phyloP scores from a whole-genome alignment of 2,888 invertebrate genomes.

The Melieria picta region DNA sequence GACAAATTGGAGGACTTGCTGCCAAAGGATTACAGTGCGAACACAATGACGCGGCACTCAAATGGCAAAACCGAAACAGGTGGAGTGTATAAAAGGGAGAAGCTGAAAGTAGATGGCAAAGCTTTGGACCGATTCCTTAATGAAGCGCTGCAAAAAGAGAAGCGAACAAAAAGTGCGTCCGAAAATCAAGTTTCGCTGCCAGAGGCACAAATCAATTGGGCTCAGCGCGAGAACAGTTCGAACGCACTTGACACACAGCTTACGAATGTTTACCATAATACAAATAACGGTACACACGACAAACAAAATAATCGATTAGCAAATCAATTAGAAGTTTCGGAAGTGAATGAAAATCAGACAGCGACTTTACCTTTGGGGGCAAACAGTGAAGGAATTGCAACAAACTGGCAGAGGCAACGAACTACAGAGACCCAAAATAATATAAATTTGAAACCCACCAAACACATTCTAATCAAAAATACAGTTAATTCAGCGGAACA shows the following conservation, averaged over 20 bases:
- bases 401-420: background rate
- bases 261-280: background rate
- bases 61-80: background rate
- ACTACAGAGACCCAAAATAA: background rate
- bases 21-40: background rate
- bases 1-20: background rate
- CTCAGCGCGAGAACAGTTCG: too few species aligned
- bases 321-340: background rate
- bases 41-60: background rate
- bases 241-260: too few species aligned
- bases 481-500: background rate
- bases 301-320: background rate
- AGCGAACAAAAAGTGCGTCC: too few species aligned
- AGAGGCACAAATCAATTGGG: too few species aligned
- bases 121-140: too few species aligned
- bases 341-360: background rate
- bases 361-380: background rate
- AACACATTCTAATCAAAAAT: background rate
- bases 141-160: too few species aligned
- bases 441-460: slow-evolving; percentile 18
- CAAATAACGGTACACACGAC: background rate
- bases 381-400: background rate
- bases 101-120: too few species aligned
- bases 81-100: background rate
- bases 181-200: too few species aligned